Base-by-base conservation (phyloP, 2,888 invertebrate genomes). In the Cancer borealis region DNA sequence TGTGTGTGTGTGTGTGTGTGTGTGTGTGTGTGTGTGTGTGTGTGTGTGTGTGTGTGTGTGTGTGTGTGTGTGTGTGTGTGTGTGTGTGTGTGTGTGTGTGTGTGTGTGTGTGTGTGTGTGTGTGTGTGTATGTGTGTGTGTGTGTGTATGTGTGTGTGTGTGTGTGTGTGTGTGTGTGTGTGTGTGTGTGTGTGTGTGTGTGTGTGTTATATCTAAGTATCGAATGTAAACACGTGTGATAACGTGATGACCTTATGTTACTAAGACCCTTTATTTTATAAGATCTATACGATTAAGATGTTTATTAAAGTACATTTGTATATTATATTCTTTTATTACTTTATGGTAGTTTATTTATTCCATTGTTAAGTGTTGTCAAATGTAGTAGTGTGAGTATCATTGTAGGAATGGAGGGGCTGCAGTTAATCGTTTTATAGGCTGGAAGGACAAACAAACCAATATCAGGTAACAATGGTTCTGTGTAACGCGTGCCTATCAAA, bases 101-200 rank as follows among this genome's bases (percentile, higher is more conserved):
- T 73, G 60, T 66, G 60, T 66, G 60, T 66, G 60, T 66, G 60
- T 66, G 60, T 66, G 60, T 66, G 60, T 66, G 60, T 3, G 60
- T 66, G 60, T n/a, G 10, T 73, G 26, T 73, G n/a, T 73, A 10
- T 49, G 49, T 49, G 49, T 49, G 49, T 49, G 49, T 49, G 49
- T 49, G 49, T 49, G 49, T 49, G 49, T 49, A 26, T 21, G 21
- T 73, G 21, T 21, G 26, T 73, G 60, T 60, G 60, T 60, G 60
- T 60, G 60, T 60, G 60, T 60, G 60, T 60, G 60, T 60, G 60
- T 60, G 60, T 60, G 60, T 60, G 60, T 66, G 6, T 73, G n/a
- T 73, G 21, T 73, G 73, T 21, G 73, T 73, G 73, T 73, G 73
- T 73, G 73, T 73, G 73, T 73, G 26, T 73, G n/a, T n/a, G 73